Conservation (phyloP, 2,888 invertebrate species). For the Drosophila prostipennis region DNA sequence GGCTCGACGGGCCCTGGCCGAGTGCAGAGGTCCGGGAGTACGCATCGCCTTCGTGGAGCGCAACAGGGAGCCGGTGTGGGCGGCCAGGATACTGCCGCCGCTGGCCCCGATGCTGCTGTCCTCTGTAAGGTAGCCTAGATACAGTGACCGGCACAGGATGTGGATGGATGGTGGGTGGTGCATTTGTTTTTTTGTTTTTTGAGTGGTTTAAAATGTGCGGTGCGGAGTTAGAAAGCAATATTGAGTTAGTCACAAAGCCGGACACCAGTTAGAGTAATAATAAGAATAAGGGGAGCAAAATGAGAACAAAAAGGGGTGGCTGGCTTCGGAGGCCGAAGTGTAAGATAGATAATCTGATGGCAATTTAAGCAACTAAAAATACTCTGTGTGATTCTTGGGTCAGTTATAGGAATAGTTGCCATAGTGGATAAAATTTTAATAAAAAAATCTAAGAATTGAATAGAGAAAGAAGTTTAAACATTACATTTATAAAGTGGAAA, state of each 20-base stretch:
- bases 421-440: no score
- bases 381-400: no score
- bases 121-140: slow-evolving; percentile 84
- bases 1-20: slow-evolving; percentile 81
- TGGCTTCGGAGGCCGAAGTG: not conserved
- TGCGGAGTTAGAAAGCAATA: slow-evolving; percentile 35
- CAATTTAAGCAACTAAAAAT: no score
- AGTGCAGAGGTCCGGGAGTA: slow-evolving; percentile 81
- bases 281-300: slow-evolving; percentile 1
- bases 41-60: slow-evolving; percentile 62
- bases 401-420: no score
- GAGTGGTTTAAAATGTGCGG: slow-evolving; percentile 14
- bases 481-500: no score
- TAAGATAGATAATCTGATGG: no score
- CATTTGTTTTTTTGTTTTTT: not conserved
- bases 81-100: slow-evolving; percentile 50
- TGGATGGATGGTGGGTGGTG: slow-evolving; percentile 17
- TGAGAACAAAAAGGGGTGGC: not conserved
- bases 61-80: slow-evolving; percentile 48
- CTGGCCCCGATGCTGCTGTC: slow-evolving; percentile 76
- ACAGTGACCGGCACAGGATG: slow-evolving; percentile 55
- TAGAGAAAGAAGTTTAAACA: no score
- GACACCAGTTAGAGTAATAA: slow-evolving; percentile 20
- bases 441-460: no score
- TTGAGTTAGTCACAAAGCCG: slow-evolving; percentile 31